A percentile compares a stretch with the other conserved stretches of the same genome.
Evolutionary conservation across 2,888 invertebrate species (phyloP).

Genomic region (Halictus ligatus): DNA sequence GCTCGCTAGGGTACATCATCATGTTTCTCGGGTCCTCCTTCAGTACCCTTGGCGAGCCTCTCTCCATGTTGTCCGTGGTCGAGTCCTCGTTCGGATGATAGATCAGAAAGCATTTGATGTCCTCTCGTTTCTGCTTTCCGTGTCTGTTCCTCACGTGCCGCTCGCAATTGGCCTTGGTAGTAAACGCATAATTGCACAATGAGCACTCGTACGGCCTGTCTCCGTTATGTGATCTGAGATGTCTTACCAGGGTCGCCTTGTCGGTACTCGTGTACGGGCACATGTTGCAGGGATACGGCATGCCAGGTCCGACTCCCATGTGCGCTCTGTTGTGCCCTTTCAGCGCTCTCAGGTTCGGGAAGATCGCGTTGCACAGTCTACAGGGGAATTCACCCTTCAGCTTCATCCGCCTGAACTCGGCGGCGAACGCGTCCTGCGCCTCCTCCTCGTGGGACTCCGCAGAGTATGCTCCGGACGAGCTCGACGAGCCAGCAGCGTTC

Average conservation of each 20-base stretch:
- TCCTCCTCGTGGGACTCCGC: conserved; percentile 87
- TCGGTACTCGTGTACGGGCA: conserved; percentile 95
- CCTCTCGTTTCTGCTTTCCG: conserved; percentile 93
- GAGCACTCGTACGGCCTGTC: conserved; percentile 97
- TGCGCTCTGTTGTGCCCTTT: conserved; percentile 96
- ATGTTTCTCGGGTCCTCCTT: conserved; percentile 79
- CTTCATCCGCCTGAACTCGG: conserved; percentile 95
- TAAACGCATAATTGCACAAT: conserved; percentile 98
- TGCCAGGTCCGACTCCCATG: conserved; percentile 89
- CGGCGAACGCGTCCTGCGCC: conserved; percentile 93
- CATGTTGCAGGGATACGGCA: conserved; percentile 96
- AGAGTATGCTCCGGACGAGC: conserved; percentile 79
- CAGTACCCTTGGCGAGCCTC: conserved; percentile 64
- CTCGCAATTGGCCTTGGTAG: conserved; percentile 98
- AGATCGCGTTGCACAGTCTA: conserved; percentile 93
- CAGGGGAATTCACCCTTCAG: conserved; percentile 95
- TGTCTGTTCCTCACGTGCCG: conserved; percentile 96
- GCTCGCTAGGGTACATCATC: conserved; percentile 75
- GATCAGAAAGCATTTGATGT: conserved; percentile 94
- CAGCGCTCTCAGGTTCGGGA: conserved; percentile 94
- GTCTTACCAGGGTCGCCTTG: conserved; percentile 95
- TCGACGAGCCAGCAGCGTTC: conserved; percentile 74
- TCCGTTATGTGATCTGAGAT: conserved; percentile 97
- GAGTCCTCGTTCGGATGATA: conserved; percentile 95
- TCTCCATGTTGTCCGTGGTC: conserved; percentile 87